phyloP scores from a whole-genome alignment of 2,113 vertebrate genomes.

The Pungitius pungitius region DNA sequence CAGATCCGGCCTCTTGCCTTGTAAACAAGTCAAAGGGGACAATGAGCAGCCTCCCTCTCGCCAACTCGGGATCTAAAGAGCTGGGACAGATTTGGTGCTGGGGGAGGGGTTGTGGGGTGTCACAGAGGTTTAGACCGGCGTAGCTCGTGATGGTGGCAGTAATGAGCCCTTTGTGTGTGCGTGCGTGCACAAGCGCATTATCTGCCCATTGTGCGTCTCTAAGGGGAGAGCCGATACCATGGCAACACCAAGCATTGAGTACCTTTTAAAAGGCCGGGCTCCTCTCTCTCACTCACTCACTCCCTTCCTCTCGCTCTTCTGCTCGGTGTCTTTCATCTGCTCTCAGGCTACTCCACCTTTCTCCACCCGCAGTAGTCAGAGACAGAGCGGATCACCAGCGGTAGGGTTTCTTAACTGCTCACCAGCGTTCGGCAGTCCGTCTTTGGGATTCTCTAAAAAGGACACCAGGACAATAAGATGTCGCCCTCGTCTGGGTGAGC shows the following conservation, averaged over 20 bases:
- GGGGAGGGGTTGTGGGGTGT: background rate
- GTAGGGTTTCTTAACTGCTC: conserved; percentile 16
- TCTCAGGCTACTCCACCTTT: conserved; percentile 13
- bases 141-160: background rate
- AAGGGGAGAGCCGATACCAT: conserved; percentile 58
- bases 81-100: background rate
- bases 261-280: conserved; percentile 48
- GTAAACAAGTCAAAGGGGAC: background rate
- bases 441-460: conserved; percentile 6
- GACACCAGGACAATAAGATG: conserved; percentile 6
- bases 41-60: background rate
- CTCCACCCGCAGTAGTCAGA: background rate
- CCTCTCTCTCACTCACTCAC: conserved; percentile 10
- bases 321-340: conserved; percentile 43
- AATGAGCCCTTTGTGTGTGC: conserved; percentile 32
- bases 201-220: conserved; percentile 32
- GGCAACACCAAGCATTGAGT: conserved; percentile 73
- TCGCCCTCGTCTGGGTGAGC: background rate
- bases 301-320: background rate
- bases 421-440: background rate
- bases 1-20: background rate
- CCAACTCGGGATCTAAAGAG: conserved; percentile 2
- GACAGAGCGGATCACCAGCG: conserved; percentile 9
- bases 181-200: conserved; percentile 24
- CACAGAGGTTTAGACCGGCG: background rate